A percentile compares a stretch with the other conserved stretches of the same genome.
Evolutionary conservation across 92 coral and sea anemone species (phyloP).

Genomic region (Parazoanthus atlanticus): DNA sequence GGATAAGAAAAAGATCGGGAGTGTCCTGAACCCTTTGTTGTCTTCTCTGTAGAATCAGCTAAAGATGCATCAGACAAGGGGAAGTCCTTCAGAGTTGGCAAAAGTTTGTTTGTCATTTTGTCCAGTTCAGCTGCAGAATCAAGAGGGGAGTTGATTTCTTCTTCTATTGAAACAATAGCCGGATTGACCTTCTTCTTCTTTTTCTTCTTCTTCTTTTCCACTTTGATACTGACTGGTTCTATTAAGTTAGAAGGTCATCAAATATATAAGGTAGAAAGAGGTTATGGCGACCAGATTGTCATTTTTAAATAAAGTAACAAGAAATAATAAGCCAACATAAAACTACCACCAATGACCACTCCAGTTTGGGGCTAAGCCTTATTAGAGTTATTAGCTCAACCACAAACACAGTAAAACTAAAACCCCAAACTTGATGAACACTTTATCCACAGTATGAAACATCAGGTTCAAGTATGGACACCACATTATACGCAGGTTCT

Average conservation of each 20-base stretch:
- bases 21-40: slow-evolving; percentile 30
- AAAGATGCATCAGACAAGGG: slow-evolving; percentile 55
- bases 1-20: slow-evolving; percentile 75
- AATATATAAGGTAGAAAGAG: neutral
- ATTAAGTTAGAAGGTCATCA: neutral
- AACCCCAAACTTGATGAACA: too few relatives aligned
- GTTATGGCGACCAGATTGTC: too few relatives aligned
- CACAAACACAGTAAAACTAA: too few relatives aligned
- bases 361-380: too few relatives aligned
- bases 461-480: too few relatives aligned
- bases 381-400: too few relatives aligned
- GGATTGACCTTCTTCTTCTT: slow-evolving; percentile 79
- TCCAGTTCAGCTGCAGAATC: slow-evolving; percentile 8
- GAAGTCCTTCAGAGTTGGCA: slow-evolving; percentile 36
- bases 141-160: slow-evolving; percentile 40
- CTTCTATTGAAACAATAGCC: slow-evolving; percentile 86
- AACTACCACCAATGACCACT: too few relatives aligned
- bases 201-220: slow-evolving; percentile 77
- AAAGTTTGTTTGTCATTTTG: neutral
- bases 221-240: slow-evolving; percentile 47
- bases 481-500: too few relatives aligned
- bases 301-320: too few relatives aligned
- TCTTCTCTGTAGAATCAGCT: slow-evolving; percentile 1
- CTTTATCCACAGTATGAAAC: too few relatives aligned
- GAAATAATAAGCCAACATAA: too few relatives aligned